Evolutionary conservation across 1,140 invertebrate genomes (phyloP), one percentile per base, ranked within the genome.

Genomic region (Aphelenchoides besseyi): DNA sequence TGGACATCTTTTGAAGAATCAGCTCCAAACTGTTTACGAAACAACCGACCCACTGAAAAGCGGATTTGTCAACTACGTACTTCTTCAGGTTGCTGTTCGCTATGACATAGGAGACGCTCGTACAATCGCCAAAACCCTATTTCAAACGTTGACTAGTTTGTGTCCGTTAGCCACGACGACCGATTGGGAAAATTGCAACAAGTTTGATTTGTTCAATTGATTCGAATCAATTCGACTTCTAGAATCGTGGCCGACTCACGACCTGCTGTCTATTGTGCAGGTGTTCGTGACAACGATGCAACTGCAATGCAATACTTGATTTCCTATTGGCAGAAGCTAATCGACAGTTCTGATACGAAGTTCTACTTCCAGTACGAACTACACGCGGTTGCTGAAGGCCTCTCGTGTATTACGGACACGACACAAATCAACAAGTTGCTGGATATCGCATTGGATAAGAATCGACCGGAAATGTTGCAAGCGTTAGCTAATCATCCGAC

Each of bases 361-460:
- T 66, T 66, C 63, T 66, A 66, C 3, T 66, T 66, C 63, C 32
- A 66, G 36, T 66, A 66, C 32, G 63, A 66, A 35, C 12, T 36
- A 16, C 16, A 33, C 1, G 63, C 30, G 12, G 36, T 66, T 1
- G 26, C n/a, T 28, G 3, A 2, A 2, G 63, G 63, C 12, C 3
- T 66, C 1, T 26, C 63, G n/a, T 66, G 63, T 35, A 29, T 53
- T 12, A 53, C 26, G 5, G 55, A 66, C 30, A 0, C 0, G 3
- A 1, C 16, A 1, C n/a, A 26, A 63, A 26, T 66, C 26, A 55
- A 64, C 16, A 33, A 37, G 26, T 66, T 53, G 32, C 63, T 66
- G 1, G 63, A 66, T 12, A 37, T n/a, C 1, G 63, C 63, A 2
- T 12, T 66, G 0, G 59, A 28, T n/a, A 61, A 61, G n/a, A 61